Conservation (phyloP, 92 coral and sea anemone species). For the Zoanthus solanderi region DNA sequence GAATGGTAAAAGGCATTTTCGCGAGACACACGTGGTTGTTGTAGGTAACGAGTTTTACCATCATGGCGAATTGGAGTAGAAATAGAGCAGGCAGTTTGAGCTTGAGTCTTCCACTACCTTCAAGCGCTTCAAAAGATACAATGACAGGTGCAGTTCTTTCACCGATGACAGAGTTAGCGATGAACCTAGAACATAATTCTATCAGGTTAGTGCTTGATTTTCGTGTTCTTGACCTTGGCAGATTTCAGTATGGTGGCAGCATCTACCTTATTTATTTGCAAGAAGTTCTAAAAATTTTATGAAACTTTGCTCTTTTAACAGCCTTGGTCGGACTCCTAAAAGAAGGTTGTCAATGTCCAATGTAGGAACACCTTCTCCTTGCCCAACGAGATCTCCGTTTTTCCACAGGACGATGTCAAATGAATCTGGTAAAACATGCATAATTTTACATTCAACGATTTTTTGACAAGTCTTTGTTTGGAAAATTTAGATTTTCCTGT, state of each 20-base stretch:
- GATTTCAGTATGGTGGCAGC: slow-evolving; percentile 22
- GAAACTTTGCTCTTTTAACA: slow-evolving; percentile 34
- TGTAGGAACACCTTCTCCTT: slow-evolving; percentile 78
- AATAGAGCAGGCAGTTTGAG: slow-evolving; percentile 89
- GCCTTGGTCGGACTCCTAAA: slow-evolving; percentile 91
- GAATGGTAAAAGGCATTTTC: slow-evolving; percentile 45
- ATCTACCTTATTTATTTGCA: background rate
- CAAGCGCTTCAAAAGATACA: slow-evolving; percentile 64
- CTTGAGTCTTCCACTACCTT: slow-evolving; percentile 73
- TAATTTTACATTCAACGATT: background rate
- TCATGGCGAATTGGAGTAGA: slow-evolving; percentile 82
- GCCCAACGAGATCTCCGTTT: slow-evolving; percentile 69
- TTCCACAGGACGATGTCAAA: slow-evolving; percentile 83
- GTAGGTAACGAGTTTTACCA: slow-evolving; percentile 66
- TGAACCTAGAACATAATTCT: slow-evolving; percentile 87
- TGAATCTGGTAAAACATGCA: slow-evolving; percentile 85
- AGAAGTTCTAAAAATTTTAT: background rate
- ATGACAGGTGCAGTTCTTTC: slow-evolving; percentile 88
- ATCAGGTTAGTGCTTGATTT: slow-evolving; percentile 66
- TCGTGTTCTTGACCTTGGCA: background rate
- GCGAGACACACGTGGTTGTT: slow-evolving; percentile 45
- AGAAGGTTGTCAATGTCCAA: slow-evolving; percentile 89
- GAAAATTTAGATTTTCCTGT: slow-evolving; percentile 8
- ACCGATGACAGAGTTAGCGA: slow-evolving; percentile 93
- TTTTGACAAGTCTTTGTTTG: slow-evolving; percentile 1